A percentile compares a stretch with the other conserved stretches of the same genome.
Conservation (phyloP, 2,113 vertebrate genomes). For the Anhinga anhinga region DNA sequence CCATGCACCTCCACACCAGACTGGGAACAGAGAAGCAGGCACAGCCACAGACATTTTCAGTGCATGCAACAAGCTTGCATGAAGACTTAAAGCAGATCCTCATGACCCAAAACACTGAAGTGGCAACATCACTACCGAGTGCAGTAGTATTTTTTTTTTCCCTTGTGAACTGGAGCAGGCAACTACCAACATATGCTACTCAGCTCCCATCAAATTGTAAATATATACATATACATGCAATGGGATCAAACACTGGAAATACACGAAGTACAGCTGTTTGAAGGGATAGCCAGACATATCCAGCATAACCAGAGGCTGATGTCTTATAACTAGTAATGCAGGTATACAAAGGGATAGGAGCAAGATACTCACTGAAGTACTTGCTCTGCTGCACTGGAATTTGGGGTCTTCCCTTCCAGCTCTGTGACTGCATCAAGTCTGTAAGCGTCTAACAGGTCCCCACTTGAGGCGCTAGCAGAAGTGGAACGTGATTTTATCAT, state of each 20-base stretch:
- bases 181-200: background rate
- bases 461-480: background rate
- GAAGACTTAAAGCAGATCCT: background rate
- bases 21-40: background rate
- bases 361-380: background rate
- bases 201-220: background rate
- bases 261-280: background rate
- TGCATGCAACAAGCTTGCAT: background rate
- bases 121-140: background rate
- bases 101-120: background rate
- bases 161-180: background rate
- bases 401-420: background rate
- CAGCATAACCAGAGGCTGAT: background rate
- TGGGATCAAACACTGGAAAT: background rate
- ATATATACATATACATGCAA: background rate
- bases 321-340: background rate
- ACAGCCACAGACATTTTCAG: background rate
- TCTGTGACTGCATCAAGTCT: background rate
- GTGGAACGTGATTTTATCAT: background rate
- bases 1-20: background rate
- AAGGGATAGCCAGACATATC: background rate
- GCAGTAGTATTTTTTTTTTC: background rate
- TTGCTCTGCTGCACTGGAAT: background rate
- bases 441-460: background rate
- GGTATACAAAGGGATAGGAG: background rate